Evolutionary conservation across 2,113 vertebrate genomes (phyloP).

Genomic region (Melanocharis versteri): DNA sequence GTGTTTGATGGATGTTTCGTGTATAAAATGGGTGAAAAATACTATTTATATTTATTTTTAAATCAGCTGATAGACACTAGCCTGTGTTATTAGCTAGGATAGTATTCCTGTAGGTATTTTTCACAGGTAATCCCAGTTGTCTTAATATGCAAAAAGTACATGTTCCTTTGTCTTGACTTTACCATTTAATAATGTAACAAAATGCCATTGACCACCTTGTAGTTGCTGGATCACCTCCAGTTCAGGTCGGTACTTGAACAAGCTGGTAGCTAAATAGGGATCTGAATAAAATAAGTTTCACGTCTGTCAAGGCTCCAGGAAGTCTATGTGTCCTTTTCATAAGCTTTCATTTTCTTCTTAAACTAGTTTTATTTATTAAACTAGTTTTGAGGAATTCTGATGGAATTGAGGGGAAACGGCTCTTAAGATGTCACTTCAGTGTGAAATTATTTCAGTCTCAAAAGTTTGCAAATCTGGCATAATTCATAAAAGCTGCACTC

Average conservation of each 20-base stretch:
- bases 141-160: neutral
- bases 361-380: neutral
- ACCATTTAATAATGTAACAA: neutral
- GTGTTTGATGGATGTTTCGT: neutral
- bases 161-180: neutral
- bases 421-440: neutral
- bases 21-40: neutral
- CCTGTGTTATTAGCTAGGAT: neutral
- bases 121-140: neutral
- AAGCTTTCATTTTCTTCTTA: neutral
- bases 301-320: neutral
- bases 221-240: neutral
- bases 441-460: neutral
- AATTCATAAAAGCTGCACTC: neutral
- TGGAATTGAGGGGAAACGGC: neutral
- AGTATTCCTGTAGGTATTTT: neutral
- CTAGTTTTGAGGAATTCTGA: neutral
- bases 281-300: neutral
- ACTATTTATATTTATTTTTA: neutral
- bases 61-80: neutral
- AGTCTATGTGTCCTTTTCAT: neutral
- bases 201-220: neutral
- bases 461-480: neutral
- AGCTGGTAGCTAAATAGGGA: neutral
- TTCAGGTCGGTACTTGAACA: neutral